phyloP scores from a whole-genome alignment of 2,888 invertebrate genomes.

The Dolichopus griseipennis region DNA sequence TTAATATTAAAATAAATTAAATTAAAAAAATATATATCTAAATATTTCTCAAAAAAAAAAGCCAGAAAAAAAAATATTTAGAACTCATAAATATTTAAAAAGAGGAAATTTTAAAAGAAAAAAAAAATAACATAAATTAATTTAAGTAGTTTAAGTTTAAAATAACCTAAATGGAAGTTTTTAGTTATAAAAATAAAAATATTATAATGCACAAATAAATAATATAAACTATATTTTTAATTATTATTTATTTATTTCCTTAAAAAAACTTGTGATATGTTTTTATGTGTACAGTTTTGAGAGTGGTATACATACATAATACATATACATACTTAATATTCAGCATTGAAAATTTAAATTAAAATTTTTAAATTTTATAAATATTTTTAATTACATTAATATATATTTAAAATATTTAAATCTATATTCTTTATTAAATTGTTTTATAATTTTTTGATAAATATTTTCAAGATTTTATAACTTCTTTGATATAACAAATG shows the following conservation, averaged over 20 bases:
- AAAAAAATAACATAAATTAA: not conserved
- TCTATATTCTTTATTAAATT: too few relatives aligned
- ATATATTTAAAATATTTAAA: too few relatives aligned
- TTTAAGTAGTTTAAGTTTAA: not conserved
- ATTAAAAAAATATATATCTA: not conserved
- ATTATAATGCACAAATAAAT: conserved; percentile 6
- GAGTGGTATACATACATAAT: too few relatives aligned
- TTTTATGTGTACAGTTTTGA: too few relatives aligned
- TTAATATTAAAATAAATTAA: not conserved
- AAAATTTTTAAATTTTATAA: too few relatives aligned
- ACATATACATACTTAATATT: too few relatives aligned
- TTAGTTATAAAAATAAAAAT: not conserved
- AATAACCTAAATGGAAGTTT: conserved; percentile 1
- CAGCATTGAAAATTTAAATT: too few relatives aligned
- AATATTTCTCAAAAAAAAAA: not conserved
- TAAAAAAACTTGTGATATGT: too few relatives aligned
- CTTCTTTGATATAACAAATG: too few relatives aligned
- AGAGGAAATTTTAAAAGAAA: not conserved
- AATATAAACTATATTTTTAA: not conserved
- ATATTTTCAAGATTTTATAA: too few relatives aligned
- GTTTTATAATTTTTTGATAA: too few relatives aligned
- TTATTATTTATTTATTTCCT: not conserved
- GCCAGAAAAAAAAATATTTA: not conserved
- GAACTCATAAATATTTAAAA: not conserved
- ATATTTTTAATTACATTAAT: too few relatives aligned